These are phyloP conservation scores for Hedychridium roseum DNA, from an alignment of 2,888 invertebrate species.

Conservation along the genomic window DNA sequence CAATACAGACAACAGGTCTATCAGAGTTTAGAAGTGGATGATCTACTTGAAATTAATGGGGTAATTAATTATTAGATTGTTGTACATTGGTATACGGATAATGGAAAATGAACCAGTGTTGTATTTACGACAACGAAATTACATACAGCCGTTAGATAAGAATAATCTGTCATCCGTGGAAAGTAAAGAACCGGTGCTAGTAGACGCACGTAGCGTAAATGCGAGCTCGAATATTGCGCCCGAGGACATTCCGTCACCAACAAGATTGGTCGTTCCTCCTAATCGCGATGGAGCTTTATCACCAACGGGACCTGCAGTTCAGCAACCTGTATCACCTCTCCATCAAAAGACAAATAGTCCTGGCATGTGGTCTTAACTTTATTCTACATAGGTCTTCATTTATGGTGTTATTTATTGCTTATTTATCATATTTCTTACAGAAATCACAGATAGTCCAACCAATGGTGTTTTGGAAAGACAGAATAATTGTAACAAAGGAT, in stretches of 20 bases:
- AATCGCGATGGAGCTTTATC: conserved; percentile 63
- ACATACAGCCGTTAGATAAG: conserved; percentile 53
- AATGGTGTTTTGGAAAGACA: conserved; percentile 59
- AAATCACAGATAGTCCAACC: conserved; percentile 66
- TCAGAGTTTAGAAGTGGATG: conserved; percentile 76
- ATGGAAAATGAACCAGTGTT: neutral
- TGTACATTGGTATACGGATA: no score
- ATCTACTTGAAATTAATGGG: conserved; percentile 81
- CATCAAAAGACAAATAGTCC: conserved; percentile 66
- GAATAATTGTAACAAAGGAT: conserved; percentile 65
- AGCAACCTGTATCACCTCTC: conserved; percentile 66
- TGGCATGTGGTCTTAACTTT: conserved; percentile 49
- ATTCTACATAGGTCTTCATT: neutral
- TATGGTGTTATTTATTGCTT: neutral
- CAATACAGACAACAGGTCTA: conserved; percentile 82
- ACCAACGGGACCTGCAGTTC: conserved; percentile 62
- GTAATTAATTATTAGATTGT: no score
- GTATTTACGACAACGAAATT: neutral
- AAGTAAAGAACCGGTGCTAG: conserved; percentile 44
- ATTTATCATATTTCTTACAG: conserved; percentile 25
- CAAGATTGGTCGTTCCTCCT: conserved; percentile 53
- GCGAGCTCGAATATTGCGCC: conserved; percentile 33
- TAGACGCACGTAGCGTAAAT: conserved; percentile 40
- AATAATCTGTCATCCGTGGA: conserved; percentile 52
- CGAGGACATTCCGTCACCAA: conserved; percentile 52